phyloP scores from a whole-genome alignment of 2,113 vertebrate genomes.

The Psilopogon haemacephalus region DNA sequence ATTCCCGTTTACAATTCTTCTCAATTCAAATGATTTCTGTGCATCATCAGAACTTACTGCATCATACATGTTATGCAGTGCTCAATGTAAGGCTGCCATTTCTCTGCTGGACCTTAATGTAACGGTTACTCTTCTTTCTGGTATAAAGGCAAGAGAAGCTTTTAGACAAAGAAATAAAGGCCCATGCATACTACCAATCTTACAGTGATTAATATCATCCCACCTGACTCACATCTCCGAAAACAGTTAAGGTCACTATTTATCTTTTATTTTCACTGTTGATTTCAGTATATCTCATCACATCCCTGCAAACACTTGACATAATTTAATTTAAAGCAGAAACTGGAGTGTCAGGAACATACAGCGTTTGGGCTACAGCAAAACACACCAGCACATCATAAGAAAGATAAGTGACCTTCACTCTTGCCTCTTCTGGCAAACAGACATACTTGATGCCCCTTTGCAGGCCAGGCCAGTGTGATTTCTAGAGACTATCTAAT shows the following conservation, averaged over 20 bases:
- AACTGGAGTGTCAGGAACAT: neutral
- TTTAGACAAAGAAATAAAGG: constrained; percentile 58
- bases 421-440: neutral
- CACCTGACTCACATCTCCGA: neutral
- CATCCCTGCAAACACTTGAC: neutral
- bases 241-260: constrained; percentile 26
- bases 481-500: constrained; percentile 8
- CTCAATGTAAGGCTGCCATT: constrained; percentile 30
- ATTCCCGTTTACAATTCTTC: neutral
- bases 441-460: neutral
- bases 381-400: neutral
- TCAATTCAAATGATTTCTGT: neutral
- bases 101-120: neutral
- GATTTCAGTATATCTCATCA: neutral
- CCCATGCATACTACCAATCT: neutral
- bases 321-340: neutral
- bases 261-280: neutral
- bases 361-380: neutral
- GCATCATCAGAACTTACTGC: constrained; percentile 32
- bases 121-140: constrained; percentile 35
- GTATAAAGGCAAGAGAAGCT: constrained; percentile 19
- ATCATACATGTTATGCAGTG: neutral
- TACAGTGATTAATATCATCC: neutral
- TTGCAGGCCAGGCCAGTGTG: neutral
- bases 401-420: constrained; percentile 40